Base-by-base conservation (phyloP, 2,113 vertebrate genomes). In the Rhinogobius similis region DNA sequence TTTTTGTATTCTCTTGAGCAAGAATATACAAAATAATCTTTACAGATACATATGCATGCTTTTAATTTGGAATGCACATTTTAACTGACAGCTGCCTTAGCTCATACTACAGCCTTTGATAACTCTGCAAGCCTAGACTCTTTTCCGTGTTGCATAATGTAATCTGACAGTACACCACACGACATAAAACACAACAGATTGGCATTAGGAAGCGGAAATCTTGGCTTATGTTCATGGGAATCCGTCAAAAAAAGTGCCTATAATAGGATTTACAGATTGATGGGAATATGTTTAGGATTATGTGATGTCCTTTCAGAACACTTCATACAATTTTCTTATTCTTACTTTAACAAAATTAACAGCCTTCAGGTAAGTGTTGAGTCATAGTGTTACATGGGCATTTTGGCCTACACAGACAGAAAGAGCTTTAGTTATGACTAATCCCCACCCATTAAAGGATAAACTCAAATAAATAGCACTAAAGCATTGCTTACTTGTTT, bases 291-390 rank as follows among this genome's bases (percentile, higher is more conserved):
- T 3, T 55, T 8, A 62, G 20, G 32, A 39, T 62, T 62, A 10
- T 10, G 18, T 48, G 5, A n/a, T 39, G 32, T 62, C 2, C 29
- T 56, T 23, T 56, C 24, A 56, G 14, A 32, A 24, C 5, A n/a
- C 29, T 65, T 23, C 36, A 55, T 52, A n/a, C 77, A 46, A 48
- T 26, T 3, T 21, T 56, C 48, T 61, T 50, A n/a, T 11, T 26
- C 56, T 58, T 59, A 20, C 44, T 65, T 50, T 21, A 73, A 64
- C 1, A 53, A 53, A 29, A 55, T 77, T 69, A 73, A 61, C 59
- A 46, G 70, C 27, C 36, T 67, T 39, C 55, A 75, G 73, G 73
- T 83, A 72, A 73, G 39, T 63, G 61, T 41, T 73, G 78, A 85
- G 58, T 85, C 77, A 81, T 73, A 55, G 61, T 27, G 20, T 29